phyloP scores from a whole-genome alignment of 2,888 invertebrate species.

The Amblyjoppa proteus region DNA sequence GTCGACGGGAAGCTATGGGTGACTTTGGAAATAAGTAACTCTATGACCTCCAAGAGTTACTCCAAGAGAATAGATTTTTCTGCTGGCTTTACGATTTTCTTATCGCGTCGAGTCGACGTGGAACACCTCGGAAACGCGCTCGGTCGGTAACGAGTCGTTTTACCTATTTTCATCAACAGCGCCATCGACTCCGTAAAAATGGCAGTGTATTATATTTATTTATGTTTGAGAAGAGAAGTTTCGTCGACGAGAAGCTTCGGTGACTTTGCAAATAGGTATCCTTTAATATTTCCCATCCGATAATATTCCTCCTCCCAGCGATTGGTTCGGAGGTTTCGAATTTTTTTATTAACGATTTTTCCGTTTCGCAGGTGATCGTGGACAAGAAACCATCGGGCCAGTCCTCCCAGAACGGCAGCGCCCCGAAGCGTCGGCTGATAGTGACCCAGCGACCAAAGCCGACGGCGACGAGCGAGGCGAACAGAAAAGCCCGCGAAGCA shows the following conservation, averaged over 20 bases:
- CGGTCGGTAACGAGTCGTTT: no score
- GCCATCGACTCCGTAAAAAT: no score
- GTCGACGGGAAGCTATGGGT: not conserved
- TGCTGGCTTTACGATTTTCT: no score
- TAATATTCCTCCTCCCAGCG: not conserved
- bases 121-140: no score
- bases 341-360: conserved; percentile 20
- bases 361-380: conserved; percentile 73
- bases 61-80: no score
- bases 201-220: not conserved
- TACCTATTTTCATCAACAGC: no score
- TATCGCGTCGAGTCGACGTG: no score
- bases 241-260: not conserved
- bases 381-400: conserved; percentile 73
- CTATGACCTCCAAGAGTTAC: no score
- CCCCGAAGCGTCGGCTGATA: conserved; percentile 78
- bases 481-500: conserved; percentile 87
- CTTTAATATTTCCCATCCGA: not conserved
- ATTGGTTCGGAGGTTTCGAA: not conserved
- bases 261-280: conserved; percentile 2
- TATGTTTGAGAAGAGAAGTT: not conserved
- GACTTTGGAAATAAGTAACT: not conserved
- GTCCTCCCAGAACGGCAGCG: conserved; percentile 74
- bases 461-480: conserved; percentile 84
- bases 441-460: conserved; percentile 78